phyloP scores from a whole-genome alignment of 2,888 invertebrate genomes.

The Callinectes sapidus region DNA sequence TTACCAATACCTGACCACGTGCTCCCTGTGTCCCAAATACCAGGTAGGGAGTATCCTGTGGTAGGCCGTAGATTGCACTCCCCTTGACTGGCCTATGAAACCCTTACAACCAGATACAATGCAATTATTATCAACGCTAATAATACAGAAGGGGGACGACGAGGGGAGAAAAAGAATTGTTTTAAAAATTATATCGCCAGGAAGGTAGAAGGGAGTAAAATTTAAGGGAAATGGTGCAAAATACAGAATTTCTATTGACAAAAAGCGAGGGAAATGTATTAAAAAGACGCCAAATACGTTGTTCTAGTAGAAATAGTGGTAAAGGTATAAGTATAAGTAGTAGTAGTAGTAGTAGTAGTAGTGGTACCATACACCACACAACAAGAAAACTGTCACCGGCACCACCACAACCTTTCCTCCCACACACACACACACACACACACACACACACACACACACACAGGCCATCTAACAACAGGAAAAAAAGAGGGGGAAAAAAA shows the following conservation, averaged over 20 bases:
- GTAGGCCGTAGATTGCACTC: no score
- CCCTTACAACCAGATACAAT: neutral
- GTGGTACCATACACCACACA: no score
- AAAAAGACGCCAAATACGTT: no score
- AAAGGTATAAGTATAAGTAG: no score
- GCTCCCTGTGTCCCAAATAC: no score
- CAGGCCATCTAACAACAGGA: neutral
- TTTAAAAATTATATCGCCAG: neutral
- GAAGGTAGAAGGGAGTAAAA: neutral
- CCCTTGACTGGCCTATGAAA: neutral
- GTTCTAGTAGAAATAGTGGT: no score
- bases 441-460: slow-evolving; percentile 9
- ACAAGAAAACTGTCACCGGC: neutral
- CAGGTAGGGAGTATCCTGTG: no score
- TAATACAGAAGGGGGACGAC: neutral
- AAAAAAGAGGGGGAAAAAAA: neutral
- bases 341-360: no score
- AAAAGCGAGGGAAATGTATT: no score
- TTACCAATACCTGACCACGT: no score
- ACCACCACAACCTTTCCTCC: neutral
- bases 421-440: neutral
- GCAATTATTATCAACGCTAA: neutral
- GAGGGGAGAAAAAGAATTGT: neutral
- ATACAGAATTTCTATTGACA: no score
- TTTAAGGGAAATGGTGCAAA: no score